These are phyloP conservation scores for Rhea pennata DNA, from an alignment of 2,113 vertebrate species.

Conservation along the genomic window DNA sequence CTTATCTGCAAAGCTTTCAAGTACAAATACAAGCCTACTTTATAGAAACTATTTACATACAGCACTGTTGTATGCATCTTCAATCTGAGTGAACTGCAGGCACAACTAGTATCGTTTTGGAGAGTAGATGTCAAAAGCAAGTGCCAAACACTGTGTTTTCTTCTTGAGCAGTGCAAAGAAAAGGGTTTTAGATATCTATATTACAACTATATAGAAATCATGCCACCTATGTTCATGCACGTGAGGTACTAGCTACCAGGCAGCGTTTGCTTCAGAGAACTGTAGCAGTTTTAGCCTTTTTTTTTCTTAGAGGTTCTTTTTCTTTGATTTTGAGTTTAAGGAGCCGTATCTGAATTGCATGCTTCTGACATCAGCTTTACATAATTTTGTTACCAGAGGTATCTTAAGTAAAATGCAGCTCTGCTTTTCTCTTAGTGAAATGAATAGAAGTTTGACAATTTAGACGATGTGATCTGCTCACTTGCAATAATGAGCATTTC, in stretches of 20 bases:
- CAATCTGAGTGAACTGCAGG: not conserved
- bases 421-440: not conserved
- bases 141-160: not conserved
- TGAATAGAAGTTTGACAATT: not conserved
- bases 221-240: not conserved
- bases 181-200: not conserved
- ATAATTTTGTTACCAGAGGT: not conserved
- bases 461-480: not conserved
- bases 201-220: not conserved
- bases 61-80: not conserved
- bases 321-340: not conserved
- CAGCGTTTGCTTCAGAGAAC: not conserved
- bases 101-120: not conserved
- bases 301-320: not conserved
- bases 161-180: not conserved
- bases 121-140: not conserved
- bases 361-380: not conserved
- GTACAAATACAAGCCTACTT: not conserved
- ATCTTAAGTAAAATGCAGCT: not conserved
- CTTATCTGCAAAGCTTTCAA: not conserved
- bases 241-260: not conserved
- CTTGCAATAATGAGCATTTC: not conserved
- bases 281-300: not conserved
- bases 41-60: not conserved
- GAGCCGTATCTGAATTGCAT: not conserved